These are phyloP conservation scores for Zeugodacus cucurbitae DNA, from an alignment of 1,140 invertebrate species.

Conservation along the genomic window DNA sequence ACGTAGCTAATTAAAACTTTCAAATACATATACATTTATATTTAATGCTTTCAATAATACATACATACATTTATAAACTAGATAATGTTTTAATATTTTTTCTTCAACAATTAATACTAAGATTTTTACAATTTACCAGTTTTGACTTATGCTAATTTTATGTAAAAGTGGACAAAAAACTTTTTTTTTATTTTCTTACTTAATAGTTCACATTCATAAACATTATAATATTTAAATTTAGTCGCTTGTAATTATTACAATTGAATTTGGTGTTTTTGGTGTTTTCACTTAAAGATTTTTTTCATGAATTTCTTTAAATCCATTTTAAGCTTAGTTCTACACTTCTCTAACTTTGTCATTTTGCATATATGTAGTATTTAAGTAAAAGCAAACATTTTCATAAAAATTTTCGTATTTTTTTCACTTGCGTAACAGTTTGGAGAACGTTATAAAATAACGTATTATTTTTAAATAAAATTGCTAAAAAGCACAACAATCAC, in stretches of 20 bases:
- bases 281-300: not conserved
- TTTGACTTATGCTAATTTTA: not conserved
- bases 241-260: conserved; percentile 24
- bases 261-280: conserved; percentile 19
- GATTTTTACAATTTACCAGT: not conserved
- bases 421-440: not conserved
- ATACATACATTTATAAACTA: conserved; percentile 23
- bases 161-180: conserved; percentile 21
- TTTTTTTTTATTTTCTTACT: not conserved
- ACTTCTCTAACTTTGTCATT: conserved; percentile 27
- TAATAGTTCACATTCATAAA: not conserved
- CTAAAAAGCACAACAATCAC: too few species aligned
- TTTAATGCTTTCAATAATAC: not conserved
- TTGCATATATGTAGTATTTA: not conserved
- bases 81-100: not conserved
- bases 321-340: not conserved
- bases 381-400: not conserved
- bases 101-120: conserved; percentile 31
- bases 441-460: not conserved
- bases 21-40: not conserved
- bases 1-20: not conserved
- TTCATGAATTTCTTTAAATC: not conserved
- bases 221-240: not conserved
- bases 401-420: not conserved
- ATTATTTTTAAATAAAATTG: not conserved